These are phyloP conservation scores for Eurois occulta DNA, from an alignment of 2,888 invertebrate genomes.

Conservation along the genomic window DNA sequence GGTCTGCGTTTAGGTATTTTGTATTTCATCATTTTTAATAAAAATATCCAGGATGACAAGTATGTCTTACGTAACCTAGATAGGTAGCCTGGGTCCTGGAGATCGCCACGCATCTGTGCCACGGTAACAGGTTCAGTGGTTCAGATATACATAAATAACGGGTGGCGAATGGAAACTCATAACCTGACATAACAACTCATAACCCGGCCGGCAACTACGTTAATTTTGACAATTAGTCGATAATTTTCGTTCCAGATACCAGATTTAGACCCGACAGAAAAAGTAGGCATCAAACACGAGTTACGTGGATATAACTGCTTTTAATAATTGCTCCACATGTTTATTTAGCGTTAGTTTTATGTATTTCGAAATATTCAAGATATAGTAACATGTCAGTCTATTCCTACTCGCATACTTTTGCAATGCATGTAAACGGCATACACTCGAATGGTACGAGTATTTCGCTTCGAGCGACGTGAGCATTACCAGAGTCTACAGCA, in stretches of 20 bases:
- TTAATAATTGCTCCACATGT: slow-evolving; percentile 4
- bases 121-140: background rate
- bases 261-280: background rate
- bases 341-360: background rate
- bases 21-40: background rate
- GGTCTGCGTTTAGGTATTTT: background rate
- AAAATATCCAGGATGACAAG: background rate
- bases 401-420: slow-evolving; percentile 10
- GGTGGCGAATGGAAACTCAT: background rate
- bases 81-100: background rate
- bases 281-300: background rate
- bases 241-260: background rate
- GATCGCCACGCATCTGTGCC: background rate
- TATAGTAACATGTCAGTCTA: slow-evolving; percentile 12
- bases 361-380: slow-evolving; percentile 38
- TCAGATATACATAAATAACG: background rate
- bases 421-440: slow-evolving; percentile 23
- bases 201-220: background rate
- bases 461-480: slow-evolving; percentile 46
- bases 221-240: background rate
- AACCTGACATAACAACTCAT: no score
- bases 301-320: background rate
- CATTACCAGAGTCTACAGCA: slow-evolving; percentile 1
- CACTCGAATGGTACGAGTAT: slow-evolving; percentile 9
- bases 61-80: background rate